These are phyloP conservation scores for Limnephilus rhombicus DNA, from an alignment of 2,888 invertebrate genomes.

Conservation along the genomic window DNA sequence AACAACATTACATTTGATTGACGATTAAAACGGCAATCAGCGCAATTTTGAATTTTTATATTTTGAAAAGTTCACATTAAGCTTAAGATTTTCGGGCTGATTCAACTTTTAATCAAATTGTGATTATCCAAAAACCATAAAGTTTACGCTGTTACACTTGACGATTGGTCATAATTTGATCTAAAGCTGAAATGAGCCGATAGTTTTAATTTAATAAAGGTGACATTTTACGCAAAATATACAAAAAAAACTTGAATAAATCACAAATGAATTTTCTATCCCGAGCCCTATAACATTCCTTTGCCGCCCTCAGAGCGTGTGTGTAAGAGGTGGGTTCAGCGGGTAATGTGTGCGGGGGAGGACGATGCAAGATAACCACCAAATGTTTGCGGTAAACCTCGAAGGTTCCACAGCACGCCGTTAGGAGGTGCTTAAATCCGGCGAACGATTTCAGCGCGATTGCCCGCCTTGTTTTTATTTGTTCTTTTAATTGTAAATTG, in stretches of 20 bases:
- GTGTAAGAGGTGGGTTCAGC: neutral
- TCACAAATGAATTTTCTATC: neutral
- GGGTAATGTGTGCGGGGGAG: neutral
- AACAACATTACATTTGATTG: no score
- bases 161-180: no score
- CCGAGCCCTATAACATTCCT: neutral
- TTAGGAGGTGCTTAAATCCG: constrained; percentile 8
- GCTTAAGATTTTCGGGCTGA: no score
- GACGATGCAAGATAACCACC: constrained; percentile 19
- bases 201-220: no score
- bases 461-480: constrained; percentile 9
- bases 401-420: neutral
- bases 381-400: neutral
- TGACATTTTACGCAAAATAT: no score
- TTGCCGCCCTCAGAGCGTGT: neutral
- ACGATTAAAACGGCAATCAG: no score
- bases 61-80: no score
- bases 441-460: neutral
- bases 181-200: no score
- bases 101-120: no score
- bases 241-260: no score
- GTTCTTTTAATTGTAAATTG: constrained; percentile 25
- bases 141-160: neutral
- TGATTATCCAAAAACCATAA: no score
- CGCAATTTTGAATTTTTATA: no score